These are phyloP conservation scores for Unio pictorum DNA, from an alignment of 2,888 invertebrate species.

Conservation along the genomic window DNA sequence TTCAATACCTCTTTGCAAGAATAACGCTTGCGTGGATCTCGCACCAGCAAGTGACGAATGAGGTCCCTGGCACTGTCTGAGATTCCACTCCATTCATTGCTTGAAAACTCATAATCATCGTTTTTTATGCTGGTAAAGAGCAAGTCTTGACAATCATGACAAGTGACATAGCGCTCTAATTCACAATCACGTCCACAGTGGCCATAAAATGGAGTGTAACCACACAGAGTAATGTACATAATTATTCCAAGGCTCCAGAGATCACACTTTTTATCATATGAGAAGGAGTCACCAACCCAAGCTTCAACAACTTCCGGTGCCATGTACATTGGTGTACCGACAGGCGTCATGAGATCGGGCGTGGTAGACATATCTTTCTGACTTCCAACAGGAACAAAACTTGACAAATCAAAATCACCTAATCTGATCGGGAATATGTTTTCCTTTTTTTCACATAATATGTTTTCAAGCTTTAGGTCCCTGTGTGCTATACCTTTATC, in stretches of 20 bases:
- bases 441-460: constrained; percentile 91
- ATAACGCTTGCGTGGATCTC: no score
- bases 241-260: constrained; percentile 96
- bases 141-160: constrained; percentile 84
- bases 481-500: constrained; percentile 80
- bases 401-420: constrained; percentile 98
- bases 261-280: constrained; percentile 92
- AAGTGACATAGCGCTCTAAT: constrained; percentile 96
- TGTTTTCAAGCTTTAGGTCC: constrained; percentile 98
- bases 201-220: constrained; percentile 98
- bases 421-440: constrained; percentile 90
- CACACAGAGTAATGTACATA: constrained; percentile 92
- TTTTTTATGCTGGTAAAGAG: constrained; percentile 92
- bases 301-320: constrained; percentile 86
- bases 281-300: constrained; percentile 92
- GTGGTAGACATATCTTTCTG: constrained; percentile 72
- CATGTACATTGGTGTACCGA: constrained; percentile 77
- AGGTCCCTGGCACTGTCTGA: constrained; percentile 73
- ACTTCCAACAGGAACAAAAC: constrained; percentile 79
- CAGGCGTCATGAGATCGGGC: constrained; percentile 64
- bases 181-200: constrained; percentile 95
- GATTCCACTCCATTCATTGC: constrained; percentile 90
- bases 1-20: no score
- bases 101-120: constrained; percentile 83
- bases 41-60: no score